Evolutionary conservation across 2,797 vertebrate species (phyloP).

Genomic region (Characodon lateralis): DNA sequence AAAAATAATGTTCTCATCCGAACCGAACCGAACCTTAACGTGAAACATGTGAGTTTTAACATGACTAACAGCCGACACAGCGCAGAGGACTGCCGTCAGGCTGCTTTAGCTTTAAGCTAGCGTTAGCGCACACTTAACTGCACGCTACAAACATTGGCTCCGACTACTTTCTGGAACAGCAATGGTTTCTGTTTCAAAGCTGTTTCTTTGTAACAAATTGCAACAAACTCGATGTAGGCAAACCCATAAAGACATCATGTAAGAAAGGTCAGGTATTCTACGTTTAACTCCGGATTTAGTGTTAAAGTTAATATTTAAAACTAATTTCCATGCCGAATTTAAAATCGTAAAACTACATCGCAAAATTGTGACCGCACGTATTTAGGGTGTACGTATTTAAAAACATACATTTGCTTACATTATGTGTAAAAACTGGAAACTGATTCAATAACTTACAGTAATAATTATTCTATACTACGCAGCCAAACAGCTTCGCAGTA

Average conservation of each 20-base stretch:
- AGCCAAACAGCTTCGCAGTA: background rate
- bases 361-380: background rate
- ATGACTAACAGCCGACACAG: background rate
- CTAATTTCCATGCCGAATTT: background rate
- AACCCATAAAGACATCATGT: background rate
- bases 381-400: background rate
- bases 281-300: background rate
- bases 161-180: conserved; percentile 51
- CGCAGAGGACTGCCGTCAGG: too few species aligned
- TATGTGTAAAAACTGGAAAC: background rate
- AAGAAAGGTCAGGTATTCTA: background rate
- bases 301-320: background rate
- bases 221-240: background rate
- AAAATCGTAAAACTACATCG: too few species aligned
- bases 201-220: background rate
- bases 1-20: background rate
- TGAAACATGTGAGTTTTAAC: background rate
- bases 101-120: conserved; percentile 25
- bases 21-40: background rate
- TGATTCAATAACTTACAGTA: too few species aligned
- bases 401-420: background rate
- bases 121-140: conserved; percentile 48
- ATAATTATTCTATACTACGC: background rate
- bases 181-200: background rate
- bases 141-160: conserved; percentile 17